Conservation (phyloP, 2,888 invertebrate species). For the Branchinecta sandiegonensis region DNA sequence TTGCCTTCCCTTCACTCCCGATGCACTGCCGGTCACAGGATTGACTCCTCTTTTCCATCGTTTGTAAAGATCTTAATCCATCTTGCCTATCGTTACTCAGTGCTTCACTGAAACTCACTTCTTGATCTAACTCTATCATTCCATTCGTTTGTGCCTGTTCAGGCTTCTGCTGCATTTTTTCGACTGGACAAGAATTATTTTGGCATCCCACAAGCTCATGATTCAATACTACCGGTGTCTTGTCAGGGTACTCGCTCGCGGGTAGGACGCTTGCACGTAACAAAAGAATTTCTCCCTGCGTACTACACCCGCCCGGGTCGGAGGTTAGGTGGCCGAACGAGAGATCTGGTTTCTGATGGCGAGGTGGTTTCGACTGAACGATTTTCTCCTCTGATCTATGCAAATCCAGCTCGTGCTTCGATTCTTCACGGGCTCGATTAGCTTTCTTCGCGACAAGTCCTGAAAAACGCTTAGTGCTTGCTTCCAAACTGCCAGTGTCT, state of each 20-base stretch:
- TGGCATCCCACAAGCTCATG: neutral
- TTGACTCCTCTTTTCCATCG: too few relatives aligned
- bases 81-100: too few relatives aligned
- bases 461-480: neutral
- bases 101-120: too few relatives aligned
- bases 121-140: too few relatives aligned
- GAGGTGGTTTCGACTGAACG: neutral
- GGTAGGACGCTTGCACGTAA: constrained; percentile 1
- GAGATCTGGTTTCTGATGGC: too few relatives aligned
- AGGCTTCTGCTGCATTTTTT: too few relatives aligned
- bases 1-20: neutral
- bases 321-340: too few relatives aligned
- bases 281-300: constrained; percentile 14
- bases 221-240: neutral
- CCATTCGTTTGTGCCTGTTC: too few relatives aligned
- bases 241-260: neutral
- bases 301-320: neutral
- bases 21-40: too few relatives aligned
- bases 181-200: too few relatives aligned
- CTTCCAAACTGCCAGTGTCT: too few relatives aligned
- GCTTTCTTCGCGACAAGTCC: neutral
- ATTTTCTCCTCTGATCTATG: neutral
- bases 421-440: neutral
- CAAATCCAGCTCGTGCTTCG: neutral
- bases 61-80: too few relatives aligned